Base-by-base conservation (phyloP, 2,113 vertebrate species). In the Alethe castanea region DNA sequence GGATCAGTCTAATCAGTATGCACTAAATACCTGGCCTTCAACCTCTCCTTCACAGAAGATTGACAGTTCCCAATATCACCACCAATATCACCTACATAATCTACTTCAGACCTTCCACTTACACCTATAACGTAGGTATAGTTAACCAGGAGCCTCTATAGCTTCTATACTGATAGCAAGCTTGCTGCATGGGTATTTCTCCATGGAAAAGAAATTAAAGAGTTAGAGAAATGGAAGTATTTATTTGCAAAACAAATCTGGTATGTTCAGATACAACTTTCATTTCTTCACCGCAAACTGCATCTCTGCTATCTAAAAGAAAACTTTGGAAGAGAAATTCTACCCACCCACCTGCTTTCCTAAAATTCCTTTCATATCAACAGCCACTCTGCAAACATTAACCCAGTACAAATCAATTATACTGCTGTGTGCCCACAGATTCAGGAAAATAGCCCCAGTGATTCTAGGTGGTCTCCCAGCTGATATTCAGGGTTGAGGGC, bases 1-100 rank as follows among this genome's bases (percentile, higher is more conserved):
- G 11, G 48, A 74, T 84, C 77, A 81, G 36, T 40, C 44, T 89
- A 78, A 90, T 89, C 56, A 64, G 44, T 16, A 10, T 26, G 19
- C 13, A 52, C 44, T 95, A 45, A 95, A 88, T 81, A 91, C 33
- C 44, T 40, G 66, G 29, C 23, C 48, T 95, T 65, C 65, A 76
- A 56, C 52, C 25, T 81, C 70, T 40, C 65, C 78, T 87, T 94
- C 65, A 76, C 28, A 69, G 28, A 44, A 72, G 90, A 61, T 0
- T 94, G 81, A 64, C 47, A 48, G 20, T 5, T 94, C 53, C 61
- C 13, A 48, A 13, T 28, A 74, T 20, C 47, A 59, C 53, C n/a
- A 76, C 25, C 66, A 69, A 10, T 53, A 70, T 61, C 82, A 88
- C 33, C 25, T 15, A 88, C 66, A 73, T 65, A 92, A 86, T 33